Percentiles rank a stretch among this genome's conserved stretches.
phyloP scores from a whole-genome alignment of 2,888 invertebrate genomes.

The Eulithis prunata region DNA sequence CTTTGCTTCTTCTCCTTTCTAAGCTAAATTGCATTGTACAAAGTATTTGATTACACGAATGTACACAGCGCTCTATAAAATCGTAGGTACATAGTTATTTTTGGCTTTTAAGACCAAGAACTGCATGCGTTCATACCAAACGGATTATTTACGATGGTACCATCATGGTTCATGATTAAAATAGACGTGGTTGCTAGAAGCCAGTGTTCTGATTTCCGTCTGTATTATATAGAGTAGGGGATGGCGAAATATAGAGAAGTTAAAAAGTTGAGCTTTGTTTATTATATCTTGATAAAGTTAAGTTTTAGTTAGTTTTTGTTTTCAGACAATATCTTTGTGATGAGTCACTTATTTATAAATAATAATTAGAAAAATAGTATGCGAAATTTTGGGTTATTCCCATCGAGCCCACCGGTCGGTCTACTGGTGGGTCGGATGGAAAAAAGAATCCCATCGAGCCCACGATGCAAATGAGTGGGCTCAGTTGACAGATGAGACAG shows the following conservation, averaged over 20 bases:
- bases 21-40: not conserved
- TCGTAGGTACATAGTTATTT: slow-evolving; percentile 32
- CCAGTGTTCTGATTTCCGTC: slow-evolving; percentile 17
- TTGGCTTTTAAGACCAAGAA: slow-evolving; percentile 56
- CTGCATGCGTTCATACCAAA: slow-evolving; percentile 59
- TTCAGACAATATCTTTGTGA: no score
- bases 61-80: slow-evolving; percentile 14
- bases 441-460: no score
- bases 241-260: not conserved
- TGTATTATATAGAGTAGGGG: slow-evolving; percentile 2
- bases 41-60: not conserved
- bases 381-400: no score
- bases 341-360: no score
- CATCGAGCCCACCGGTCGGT: no score
- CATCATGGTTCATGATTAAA: slow-evolving; percentile 57
- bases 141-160: slow-evolving; percentile 66
- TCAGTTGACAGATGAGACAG: no score
- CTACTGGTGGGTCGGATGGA: no score
- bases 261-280: not conserved
- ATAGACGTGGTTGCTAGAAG: slow-evolving; percentile 51
- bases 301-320: no score
- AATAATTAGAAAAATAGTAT: no score
- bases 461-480: no score
- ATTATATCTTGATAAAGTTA: no score
- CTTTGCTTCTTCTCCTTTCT: no score